Percentiles rank a stretch among this genome's conserved stretches.
Evolutionary conservation across 2,113 vertebrate genomes (phyloP).

Genomic region (Neolamprologus devosi): DNA sequence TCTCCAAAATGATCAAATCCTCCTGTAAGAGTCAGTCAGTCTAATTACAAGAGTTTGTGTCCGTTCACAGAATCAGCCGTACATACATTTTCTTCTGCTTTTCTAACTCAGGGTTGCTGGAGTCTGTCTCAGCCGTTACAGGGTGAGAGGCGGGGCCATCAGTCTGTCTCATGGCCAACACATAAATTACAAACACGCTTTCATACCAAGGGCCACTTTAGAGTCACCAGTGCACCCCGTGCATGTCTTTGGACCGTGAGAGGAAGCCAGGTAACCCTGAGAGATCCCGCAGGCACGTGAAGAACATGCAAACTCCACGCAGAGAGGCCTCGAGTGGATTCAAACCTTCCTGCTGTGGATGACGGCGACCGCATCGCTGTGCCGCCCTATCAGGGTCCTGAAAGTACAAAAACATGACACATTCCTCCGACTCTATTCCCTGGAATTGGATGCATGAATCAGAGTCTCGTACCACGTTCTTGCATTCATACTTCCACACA

Average conservation of each 20-base stretch:
- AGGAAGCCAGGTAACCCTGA: neutral
- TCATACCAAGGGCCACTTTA: neutral
- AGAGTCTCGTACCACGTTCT: neutral
- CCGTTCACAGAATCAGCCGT: fast-evolving
- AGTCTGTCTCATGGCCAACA: neutral
- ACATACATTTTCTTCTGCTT: neutral
- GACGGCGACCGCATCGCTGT: fast-evolving
- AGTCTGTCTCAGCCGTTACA: fast-evolving
- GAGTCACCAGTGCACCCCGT: fast-evolving
- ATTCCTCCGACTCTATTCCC: fast-evolving
- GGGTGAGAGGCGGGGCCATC: neutral
- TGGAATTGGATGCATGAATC: neutral
- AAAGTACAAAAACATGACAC: neutral
- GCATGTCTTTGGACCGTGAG: neutral
- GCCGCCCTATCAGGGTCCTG: fast-evolving
- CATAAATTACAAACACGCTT: fast-evolving
- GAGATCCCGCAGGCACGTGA: neutral
- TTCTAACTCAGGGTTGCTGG: neutral
- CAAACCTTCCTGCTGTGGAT: fast-evolving
- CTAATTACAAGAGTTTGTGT: neutral
- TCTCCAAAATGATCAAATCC: neutral
- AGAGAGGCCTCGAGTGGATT: neutral
- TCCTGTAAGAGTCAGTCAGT: neutral
- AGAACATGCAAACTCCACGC: fast-evolving
- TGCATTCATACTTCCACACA: neutral